Base-by-base conservation (phyloP, 2,797 vertebrate genomes). In the Myoxocephalus aenaeus region DNA sequence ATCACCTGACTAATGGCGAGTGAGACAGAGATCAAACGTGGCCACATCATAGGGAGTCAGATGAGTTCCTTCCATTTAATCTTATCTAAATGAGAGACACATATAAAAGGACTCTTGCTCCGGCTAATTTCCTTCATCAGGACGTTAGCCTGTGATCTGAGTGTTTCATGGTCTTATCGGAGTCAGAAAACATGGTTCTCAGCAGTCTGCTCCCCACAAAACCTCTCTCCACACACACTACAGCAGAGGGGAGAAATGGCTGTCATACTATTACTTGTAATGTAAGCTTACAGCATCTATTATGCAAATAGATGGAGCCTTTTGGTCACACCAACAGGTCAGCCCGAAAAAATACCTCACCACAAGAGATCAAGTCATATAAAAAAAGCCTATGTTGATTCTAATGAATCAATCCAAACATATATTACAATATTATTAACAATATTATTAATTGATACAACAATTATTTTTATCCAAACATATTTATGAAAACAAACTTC, bases 71-170 rank as follows among this genome's bases (percentile, higher is more conserved):
- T 81, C 71, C 67, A 89, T 91, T 94, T 92, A 91, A 93, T 94
- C 91, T 90, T 69, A 92, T 93, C 90, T 93, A 91, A 94, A 93
- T 91, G 85, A 92, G 86, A 89, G 59, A 57, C 88, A 90, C 85
- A 93, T 91, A 92, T 94, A 88, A 94, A 95, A 94, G 86, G 86
- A 71, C 73, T 80, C 80, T 75, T 74, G 79, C 82, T 50, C 82
- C 17, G 57, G 85, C 86, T 92, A 82, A 92, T 92, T 93, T 94
- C 88, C 93, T 89, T 87, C 89, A 91, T 90, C 87, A 90, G 80
- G 75, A 90, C 74, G 70, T 78, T 53, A 79, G 86, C 84, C 87
- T 93, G 90, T 94, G 92, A 94, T 94, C 89, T 84, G 77, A 90
- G 87, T 15, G 75, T 88, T 93, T 93, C 86, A 92, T 93, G 88